These are phyloP conservation scores for Mythimna pallens DNA, from an alignment of 2,888 invertebrate genomes.

Conservation along the genomic window DNA sequence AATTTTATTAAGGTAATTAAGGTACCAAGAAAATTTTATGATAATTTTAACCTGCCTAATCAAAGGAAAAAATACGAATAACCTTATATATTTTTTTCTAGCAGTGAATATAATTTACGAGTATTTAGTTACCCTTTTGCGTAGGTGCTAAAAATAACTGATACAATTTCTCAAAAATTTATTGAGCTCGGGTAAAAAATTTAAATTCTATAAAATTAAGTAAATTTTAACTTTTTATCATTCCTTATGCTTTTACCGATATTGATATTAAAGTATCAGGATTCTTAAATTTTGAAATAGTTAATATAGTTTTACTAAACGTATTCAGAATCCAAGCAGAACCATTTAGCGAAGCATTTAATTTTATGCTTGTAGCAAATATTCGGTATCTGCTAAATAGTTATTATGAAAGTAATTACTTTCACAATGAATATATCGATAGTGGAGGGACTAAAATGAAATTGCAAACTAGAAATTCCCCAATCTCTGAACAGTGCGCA, in stretches of 20 bases:
- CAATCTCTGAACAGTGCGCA: slow-evolving; percentile 50
- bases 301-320: not conserved
- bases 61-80: not conserved
- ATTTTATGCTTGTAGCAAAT: slow-evolving; percentile 28
- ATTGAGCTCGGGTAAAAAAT: not conserved
- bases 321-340: slow-evolving; percentile 9
- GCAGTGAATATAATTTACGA: not conserved
- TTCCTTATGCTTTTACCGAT: not conserved
- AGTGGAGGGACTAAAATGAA: slow-evolving; percentile 41
- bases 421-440: slow-evolving; percentile 31
- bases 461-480: slow-evolving; percentile 45
- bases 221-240: not conserved
- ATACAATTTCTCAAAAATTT: not conserved
- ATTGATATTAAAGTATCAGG: not conserved
- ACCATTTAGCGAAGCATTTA: slow-evolving; percentile 32
- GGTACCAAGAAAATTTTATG: not conserved
- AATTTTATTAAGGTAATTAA: not conserved
- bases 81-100: not conserved
- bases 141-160: not conserved
- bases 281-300: not conserved
- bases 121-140: not conserved
- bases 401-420: slow-evolving; percentile 48
- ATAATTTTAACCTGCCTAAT: not conserved
- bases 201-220: not conserved
- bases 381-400: slow-evolving; percentile 40